Percentiles rank a stretch among this genome's conserved stretches.
These are phyloP conservation scores for Archips xylosteana DNA, from an alignment of 2,888 invertebrate genomes.

Conservation along the genomic window DNA sequence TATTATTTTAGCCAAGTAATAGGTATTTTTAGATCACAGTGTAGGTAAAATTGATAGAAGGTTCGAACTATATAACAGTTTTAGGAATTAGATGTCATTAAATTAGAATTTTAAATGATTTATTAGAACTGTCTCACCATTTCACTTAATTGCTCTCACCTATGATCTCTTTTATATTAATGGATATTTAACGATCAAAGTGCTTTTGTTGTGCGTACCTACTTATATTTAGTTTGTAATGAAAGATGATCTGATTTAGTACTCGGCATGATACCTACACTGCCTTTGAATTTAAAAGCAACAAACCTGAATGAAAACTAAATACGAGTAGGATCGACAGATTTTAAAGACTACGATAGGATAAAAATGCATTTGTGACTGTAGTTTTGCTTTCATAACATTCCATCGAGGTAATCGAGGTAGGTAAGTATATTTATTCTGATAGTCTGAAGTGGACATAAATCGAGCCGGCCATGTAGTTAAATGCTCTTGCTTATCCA, in stretches of 20 bases:
- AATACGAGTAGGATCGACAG: not conserved
- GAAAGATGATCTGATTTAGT: no score
- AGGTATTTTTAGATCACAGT: no score
- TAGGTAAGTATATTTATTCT: not conserved
- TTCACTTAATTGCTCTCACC: not conserved
- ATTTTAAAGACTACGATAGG: not conserved
- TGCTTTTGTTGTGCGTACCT: no score
- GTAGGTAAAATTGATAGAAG: no score
- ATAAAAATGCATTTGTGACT: not conserved
- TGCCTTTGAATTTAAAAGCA: not conserved
- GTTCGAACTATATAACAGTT: no score
- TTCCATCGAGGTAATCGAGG: not conserved
- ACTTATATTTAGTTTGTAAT: no score
- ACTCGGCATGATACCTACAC: no score
- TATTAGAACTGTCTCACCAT: not conserved
- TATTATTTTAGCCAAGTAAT: no score
- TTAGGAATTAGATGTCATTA: no score
- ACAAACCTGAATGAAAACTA: not conserved
- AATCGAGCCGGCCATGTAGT: conserved; percentile 1
- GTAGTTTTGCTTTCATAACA: not conserved
- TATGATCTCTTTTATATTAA: conserved; percentile 3
- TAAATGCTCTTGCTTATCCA: conserved; percentile 11
- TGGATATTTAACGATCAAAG: not conserved
- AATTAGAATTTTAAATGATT: not conserved
- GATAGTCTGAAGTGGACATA: not conserved